These are phyloP conservation scores for Drosophila sordidula DNA, from an alignment of 2,888 invertebrate genomes.

Conservation along the genomic window DNA sequence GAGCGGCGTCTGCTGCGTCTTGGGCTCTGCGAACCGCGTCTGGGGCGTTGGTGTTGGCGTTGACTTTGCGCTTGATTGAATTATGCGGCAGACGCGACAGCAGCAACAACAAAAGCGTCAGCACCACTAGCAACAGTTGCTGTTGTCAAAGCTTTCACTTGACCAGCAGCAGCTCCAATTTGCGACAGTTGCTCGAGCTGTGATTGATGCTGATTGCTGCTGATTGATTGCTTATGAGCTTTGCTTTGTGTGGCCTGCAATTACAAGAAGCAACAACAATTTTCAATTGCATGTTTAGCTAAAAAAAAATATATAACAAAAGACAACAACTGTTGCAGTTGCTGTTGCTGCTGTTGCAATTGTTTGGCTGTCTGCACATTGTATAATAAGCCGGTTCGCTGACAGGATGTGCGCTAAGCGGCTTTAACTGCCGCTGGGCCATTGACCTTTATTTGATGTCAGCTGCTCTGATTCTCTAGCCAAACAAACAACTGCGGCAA, in stretches of 20 bases:
- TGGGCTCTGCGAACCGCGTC: constrained; percentile 33
- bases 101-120: constrained; percentile 12
- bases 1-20: background rate
- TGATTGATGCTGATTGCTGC: constrained; percentile 61
- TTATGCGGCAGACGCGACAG: constrained; percentile 54
- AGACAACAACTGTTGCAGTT: constrained; percentile 14
- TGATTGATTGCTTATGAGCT: constrained; percentile 56
- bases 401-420: constrained; percentile 65
- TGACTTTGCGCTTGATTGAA: constrained; percentile 60
- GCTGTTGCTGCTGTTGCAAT: constrained; percentile 6
- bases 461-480: constrained; percentile 41
- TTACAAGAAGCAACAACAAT: constrained; percentile 46
- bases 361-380: constrained; percentile 40
- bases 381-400: constrained; percentile 65
- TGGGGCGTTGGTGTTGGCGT: constrained; percentile 44
- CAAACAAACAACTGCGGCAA: constrained; percentile 10
- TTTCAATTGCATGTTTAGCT: constrained; percentile 34
- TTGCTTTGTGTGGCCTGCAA: constrained; percentile 51
- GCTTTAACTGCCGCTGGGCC: constrained; percentile 22
- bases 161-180: constrained; percentile 58
- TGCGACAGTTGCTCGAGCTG: constrained; percentile 55
- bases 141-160: constrained; percentile 50
- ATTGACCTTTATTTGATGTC: constrained; percentile 45
- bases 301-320: constrained; percentile 1
- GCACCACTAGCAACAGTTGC: constrained; percentile 11